Percentiles rank a stretch among this genome's conserved stretches.
These are phyloP conservation scores for Platichthys flesus DNA, from an alignment of 2,113 vertebrate genomes.

Conservation along the genomic window DNA sequence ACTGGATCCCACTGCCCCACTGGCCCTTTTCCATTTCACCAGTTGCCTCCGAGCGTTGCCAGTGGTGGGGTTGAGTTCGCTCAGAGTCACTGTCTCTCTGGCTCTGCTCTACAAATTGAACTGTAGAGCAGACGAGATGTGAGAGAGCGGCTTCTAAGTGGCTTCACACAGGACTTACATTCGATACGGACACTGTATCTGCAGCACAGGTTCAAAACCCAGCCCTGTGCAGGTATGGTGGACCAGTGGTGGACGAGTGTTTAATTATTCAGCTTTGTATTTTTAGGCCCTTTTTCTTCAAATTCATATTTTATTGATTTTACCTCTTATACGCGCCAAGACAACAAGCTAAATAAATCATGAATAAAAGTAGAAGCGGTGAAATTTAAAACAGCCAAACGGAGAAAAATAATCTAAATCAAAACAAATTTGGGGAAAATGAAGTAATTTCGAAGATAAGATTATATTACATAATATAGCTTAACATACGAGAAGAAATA, in stretches of 20 bases:
- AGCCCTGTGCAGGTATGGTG: not conserved
- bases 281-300: not conserved
- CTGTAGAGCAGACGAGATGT: constrained; percentile 17
- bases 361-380: not conserved
- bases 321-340: not conserved
- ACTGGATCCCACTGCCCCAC: too few relatives aligned
- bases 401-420: too few relatives aligned
- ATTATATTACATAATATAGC: too few relatives aligned
- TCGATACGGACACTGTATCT: not conserved
- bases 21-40: constrained; percentile 21
- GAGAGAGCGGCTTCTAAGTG: not conserved
- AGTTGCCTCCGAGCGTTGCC: constrained; percentile 41
- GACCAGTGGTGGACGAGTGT: not conserved
- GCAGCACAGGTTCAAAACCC: not conserved
- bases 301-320: constrained; percentile 33
- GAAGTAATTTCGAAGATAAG: too few relatives aligned
- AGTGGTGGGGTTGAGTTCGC: constrained; percentile 18
- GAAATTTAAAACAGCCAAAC: not conserved
- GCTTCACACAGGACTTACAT: not conserved
- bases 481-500: too few relatives aligned
- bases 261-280: constrained; percentile 38
- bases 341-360: not conserved
- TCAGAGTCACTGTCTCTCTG: constrained; percentile 33
- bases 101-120: constrained; percentile 41
- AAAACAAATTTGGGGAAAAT: too few relatives aligned